A percentile compares a stretch with the other conserved stretches of the same genome.
phyloP scores from a whole-genome alignment of 2,888 invertebrate genomes.

The Unio delphinus region DNA sequence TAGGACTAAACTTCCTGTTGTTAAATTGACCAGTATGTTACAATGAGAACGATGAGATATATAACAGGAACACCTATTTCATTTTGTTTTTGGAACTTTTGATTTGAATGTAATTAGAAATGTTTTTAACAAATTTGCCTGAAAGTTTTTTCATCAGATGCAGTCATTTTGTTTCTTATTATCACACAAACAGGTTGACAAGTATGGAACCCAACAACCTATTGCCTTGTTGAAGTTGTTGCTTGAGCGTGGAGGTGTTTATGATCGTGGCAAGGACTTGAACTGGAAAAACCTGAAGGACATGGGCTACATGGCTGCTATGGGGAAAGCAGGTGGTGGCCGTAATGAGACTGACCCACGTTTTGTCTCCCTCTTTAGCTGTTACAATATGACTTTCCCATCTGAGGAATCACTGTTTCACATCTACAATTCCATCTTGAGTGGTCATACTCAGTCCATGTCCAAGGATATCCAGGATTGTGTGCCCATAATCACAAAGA shows the following conservation, averaged over 20 bases:
- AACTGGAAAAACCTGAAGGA: slow-evolving; percentile 92
- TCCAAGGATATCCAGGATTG: slow-evolving; percentile 78
- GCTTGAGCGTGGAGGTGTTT: slow-evolving; percentile 91
- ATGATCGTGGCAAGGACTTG: slow-evolving; percentile 89
- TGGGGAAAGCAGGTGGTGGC: slow-evolving; percentile 84
- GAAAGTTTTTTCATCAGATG: too few species aligned
- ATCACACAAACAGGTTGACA: slow-evolving; percentile 75
- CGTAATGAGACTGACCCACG: slow-evolving; percentile 91
- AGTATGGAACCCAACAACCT: slow-evolving; percentile 94
- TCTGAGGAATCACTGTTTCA: slow-evolving; percentile 83
- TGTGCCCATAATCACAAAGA: slow-evolving; percentile 80
- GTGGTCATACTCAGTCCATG: slow-evolving; percentile 84
- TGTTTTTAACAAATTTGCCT: too few species aligned
- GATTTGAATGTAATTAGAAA: too few species aligned
- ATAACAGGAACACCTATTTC: too few species aligned
- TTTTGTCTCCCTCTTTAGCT: slow-evolving; percentile 91
- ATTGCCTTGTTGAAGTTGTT: slow-evolving; percentile 91
- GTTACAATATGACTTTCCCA: slow-evolving; percentile 89
- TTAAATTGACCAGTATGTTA: too few species aligned
- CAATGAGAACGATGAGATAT: too few species aligned
- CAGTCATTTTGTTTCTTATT: too few species aligned
- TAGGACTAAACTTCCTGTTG: too few species aligned
- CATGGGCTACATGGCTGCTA: slow-evolving; percentile 75
- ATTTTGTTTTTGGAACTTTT: too few species aligned
- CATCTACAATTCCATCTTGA: slow-evolving; percentile 87